Conservation (phyloP, 2,888 invertebrate species). For the Caenorhabditis sp. region DNA sequence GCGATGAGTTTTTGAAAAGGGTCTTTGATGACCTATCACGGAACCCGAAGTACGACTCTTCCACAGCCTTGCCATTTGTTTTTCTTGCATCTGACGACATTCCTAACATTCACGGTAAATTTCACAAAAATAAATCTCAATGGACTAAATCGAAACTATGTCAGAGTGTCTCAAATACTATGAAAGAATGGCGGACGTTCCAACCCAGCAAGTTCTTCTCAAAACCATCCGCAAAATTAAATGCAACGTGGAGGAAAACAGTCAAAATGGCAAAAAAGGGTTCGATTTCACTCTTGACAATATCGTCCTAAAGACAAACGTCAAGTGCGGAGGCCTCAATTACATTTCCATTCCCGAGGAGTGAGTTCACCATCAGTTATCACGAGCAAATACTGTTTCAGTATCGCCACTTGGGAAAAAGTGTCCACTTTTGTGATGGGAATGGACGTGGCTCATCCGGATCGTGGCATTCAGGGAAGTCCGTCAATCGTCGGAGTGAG, state of each 20-base stretch:
- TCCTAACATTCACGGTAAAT: conserved; percentile 52
- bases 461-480: conserved; percentile 27
- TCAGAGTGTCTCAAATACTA: conserved; percentile 57
- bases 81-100: conserved; percentile 45
- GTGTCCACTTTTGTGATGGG: conserved; percentile 47
- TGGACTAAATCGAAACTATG: background rate
- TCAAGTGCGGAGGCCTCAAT: conserved; percentile 56
- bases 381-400: background rate
- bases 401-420: conserved; percentile 41
- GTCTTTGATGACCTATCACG: conserved; percentile 37
- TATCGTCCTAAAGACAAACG: conserved; percentile 55
- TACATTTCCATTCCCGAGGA: conserved; percentile 52
- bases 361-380: conserved; percentile 14
- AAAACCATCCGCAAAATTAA: conserved; percentile 42
- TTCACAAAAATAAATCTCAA: background rate
- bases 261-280: conserved; percentile 1
- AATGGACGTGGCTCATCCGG: conserved; percentile 57
- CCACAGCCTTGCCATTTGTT: conserved; percentile 38
- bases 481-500: conserved; percentile 55
- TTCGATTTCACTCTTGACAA: conserved; percentile 51
- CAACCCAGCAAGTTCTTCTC: conserved; percentile 49
- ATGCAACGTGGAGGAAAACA: conserved; percentile 25
- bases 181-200: conserved; percentile 53
- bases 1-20: conserved; percentile 30
- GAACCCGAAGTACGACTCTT: background rate